These are phyloP conservation scores for Dolichopus griseipennis DNA, from an alignment of 2,888 invertebrate species.

Conservation along the genomic window DNA sequence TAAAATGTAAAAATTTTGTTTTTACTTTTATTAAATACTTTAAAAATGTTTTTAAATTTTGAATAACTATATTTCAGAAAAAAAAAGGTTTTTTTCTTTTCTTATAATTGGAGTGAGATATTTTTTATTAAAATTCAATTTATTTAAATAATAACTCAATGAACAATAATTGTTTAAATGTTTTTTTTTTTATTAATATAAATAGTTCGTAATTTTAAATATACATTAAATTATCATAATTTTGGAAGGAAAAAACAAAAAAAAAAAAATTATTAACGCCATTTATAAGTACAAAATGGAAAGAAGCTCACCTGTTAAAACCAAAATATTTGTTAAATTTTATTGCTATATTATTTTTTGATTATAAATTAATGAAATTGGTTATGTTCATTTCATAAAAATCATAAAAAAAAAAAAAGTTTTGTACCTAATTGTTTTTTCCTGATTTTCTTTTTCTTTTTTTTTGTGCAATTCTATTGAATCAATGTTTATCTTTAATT, in stretches of 20 bases:
- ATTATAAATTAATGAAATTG: not conserved
- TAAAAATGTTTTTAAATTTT: too few relatives aligned
- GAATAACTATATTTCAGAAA: too few relatives aligned
- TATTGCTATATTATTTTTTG: not conserved
- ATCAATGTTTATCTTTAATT: not conserved
- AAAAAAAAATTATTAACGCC: not conserved
- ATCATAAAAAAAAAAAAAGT: too few relatives aligned
- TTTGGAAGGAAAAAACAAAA: not conserved
- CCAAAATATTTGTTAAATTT: not conserved
- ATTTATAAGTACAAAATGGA: slow-evolving; percentile 3
- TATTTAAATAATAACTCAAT: too few relatives aligned
- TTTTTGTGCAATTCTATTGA: not conserved
- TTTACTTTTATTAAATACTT: too few relatives aligned
- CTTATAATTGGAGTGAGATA: too few relatives aligned
- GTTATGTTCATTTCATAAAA: too few relatives aligned
- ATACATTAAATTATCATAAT: not conserved
- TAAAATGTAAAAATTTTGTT: not conserved
- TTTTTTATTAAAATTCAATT: too few relatives aligned
- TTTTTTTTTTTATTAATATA: too few relatives aligned
- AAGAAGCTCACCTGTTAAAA: not conserved
- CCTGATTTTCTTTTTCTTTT: not conserved
- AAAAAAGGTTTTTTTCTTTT: too few relatives aligned
- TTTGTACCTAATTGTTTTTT: not conserved
- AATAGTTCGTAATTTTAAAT: too few relatives aligned
- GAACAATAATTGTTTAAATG: too few relatives aligned